These are phyloP conservation scores for Mesitornis unicolor DNA, from an alignment of 2,113 vertebrate genomes.

Conservation along the genomic window DNA sequence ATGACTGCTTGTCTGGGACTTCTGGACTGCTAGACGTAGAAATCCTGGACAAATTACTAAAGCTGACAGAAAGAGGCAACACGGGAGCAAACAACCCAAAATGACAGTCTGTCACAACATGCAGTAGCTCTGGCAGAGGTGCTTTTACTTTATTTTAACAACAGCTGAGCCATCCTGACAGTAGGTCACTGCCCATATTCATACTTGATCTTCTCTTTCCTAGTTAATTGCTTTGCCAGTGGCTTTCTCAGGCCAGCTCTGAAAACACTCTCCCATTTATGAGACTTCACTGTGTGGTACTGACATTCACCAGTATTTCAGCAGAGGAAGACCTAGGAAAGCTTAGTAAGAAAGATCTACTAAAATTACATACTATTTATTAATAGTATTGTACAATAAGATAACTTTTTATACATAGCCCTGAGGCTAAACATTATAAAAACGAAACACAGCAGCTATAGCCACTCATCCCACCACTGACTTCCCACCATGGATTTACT, in stretches of 20 bases:
- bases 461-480: background rate
- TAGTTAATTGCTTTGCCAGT: background rate
- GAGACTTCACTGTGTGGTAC: background rate
- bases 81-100: background rate
- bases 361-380: background rate
- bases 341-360: background rate
- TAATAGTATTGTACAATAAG: constrained; percentile 13
- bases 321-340: background rate
- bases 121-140: background rate
- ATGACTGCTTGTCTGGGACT: background rate
- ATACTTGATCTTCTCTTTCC: background rate
- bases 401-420: background rate
- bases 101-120: background rate
- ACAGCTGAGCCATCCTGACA: background rate
- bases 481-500: background rate
- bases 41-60: background rate
- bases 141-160: background rate
- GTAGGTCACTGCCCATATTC: background rate
- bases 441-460: background rate
- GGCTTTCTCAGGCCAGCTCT: background rate
- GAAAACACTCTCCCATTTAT: background rate
- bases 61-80: background rate
- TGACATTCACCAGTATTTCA: background rate
- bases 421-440: background rate
- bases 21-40: background rate